These are phyloP conservation scores for Ibycter americanus DNA, from an alignment of 2,797 vertebrate genomes.

Conservation along the genomic window DNA sequence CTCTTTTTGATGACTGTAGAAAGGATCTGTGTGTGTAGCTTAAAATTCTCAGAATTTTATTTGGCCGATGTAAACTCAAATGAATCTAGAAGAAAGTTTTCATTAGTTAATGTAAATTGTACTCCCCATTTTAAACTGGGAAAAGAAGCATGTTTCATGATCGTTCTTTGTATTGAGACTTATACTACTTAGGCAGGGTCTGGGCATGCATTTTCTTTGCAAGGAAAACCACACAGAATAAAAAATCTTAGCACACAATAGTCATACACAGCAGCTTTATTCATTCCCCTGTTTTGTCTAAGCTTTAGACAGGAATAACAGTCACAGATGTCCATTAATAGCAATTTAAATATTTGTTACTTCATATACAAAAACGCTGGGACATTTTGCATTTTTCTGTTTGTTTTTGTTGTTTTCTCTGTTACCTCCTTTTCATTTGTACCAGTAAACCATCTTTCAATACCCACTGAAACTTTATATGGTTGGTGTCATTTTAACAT, in stretches of 20 bases:
- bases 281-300: background rate
- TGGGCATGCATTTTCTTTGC: background rate
- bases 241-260: background rate
- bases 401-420: background rate
- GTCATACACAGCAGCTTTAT: background rate
- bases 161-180: background rate
- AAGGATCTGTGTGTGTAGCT: background rate
- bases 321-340: background rate
- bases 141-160: background rate
- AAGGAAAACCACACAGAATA: background rate
- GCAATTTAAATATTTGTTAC: background rate
- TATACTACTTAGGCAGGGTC: background rate
- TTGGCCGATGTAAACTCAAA: background rate
- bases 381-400: background rate
- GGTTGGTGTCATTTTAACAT: background rate
- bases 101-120: background rate
- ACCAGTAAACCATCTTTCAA: background rate
- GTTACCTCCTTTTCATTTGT: background rate
- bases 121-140: background rate
- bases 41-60: background rate
- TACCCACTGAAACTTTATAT: background rate
- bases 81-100: background rate
- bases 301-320: background rate
- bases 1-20: background rate
- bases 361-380: background rate